These are phyloP conservation scores for Helobdella robusta DNA, from an alignment of 2,888 invertebrate genomes.

Conservation along the genomic window DNA sequence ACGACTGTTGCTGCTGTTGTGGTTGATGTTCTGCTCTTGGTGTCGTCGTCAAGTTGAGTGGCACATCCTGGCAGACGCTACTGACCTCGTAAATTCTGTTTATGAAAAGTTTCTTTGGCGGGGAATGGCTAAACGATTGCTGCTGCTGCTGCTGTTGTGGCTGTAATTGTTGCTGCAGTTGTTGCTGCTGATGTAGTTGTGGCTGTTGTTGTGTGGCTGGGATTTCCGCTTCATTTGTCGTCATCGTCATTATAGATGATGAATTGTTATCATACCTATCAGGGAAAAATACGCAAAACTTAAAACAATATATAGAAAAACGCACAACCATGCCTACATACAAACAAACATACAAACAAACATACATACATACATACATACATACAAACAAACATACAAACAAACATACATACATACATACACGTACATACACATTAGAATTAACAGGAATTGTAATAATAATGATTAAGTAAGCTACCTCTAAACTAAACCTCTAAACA, in stretches of 20 bases:
- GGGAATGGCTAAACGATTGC: conserved; percentile 7
- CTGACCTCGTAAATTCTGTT: conserved; percentile 5
- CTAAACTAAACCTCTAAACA: too few relatives aligned
- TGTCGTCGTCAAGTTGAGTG: conserved; percentile 17
- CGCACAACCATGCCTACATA: neutral
- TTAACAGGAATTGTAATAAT: too few relatives aligned
- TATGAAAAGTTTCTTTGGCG: conserved; percentile 23
- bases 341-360: neutral
- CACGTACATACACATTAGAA: neutral
- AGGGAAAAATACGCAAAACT: too few relatives aligned
- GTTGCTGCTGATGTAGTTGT: neutral
- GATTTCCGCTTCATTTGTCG: too few relatives aligned
- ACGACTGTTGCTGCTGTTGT: neutral
- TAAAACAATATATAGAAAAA: neutral
- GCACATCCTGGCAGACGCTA: conserved; percentile 14
- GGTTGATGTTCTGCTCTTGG: neutral
- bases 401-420: neutral
- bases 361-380: conserved; percentile 3
- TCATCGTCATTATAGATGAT: too few relatives aligned
- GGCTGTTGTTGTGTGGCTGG: conserved; percentile 7
- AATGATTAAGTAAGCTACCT: too few relatives aligned
- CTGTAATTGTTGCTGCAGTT: neutral
- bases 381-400: neutral
- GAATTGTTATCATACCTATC: too few relatives aligned
- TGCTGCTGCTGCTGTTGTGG: neutral